A percentile compares a stretch with the other conserved stretches of the same genome.
Evolutionary conservation across 64 coral and sea anemone species (phyloP).

Genomic region (Pachyseris speciosa): DNA sequence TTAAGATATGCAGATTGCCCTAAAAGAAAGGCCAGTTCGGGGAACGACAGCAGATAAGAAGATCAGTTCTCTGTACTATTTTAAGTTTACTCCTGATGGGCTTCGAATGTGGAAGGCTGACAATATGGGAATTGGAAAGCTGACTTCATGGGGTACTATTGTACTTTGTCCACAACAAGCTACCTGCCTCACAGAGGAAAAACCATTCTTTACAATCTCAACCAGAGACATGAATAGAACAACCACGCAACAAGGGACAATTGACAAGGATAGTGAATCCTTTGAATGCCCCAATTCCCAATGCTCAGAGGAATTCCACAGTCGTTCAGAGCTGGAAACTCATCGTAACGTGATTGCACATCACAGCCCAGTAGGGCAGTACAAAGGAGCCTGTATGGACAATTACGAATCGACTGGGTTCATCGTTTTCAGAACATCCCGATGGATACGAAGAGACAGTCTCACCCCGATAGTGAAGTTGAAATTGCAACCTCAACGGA

Average conservation of each 20-base stretch:
- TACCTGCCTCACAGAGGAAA: constrained; percentile 8
- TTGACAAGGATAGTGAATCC: not conserved
- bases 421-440: constrained; percentile 4
- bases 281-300: constrained; percentile 48
- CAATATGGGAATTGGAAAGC: constrained; percentile 19
- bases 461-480: not conserved
- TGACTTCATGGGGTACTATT: constrained; percentile 46
- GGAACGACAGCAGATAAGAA: constrained; percentile 48
- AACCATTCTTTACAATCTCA: constrained; percentile 38
- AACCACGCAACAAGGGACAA: not conserved
- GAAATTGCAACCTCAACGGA: not conserved
- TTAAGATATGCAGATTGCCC: constrained; percentile 29
- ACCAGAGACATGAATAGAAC: constrained; percentile 8
- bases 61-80: constrained; percentile 30
- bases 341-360: constrained; percentile 44
- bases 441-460: not conserved
- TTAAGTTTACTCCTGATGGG: constrained; percentile 24
- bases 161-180: constrained; percentile 24
- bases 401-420: constrained; percentile 40
- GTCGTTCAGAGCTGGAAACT: constrained; percentile 35
- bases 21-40: constrained; percentile 50
- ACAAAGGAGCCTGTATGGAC: constrained; percentile 32
- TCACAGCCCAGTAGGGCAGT: not conserved
- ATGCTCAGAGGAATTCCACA: constrained; percentile 57
- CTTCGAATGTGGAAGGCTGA: constrained; percentile 49